Base-by-base conservation (phyloP, 2,888 invertebrate genomes). In the Philereme transversata region DNA sequence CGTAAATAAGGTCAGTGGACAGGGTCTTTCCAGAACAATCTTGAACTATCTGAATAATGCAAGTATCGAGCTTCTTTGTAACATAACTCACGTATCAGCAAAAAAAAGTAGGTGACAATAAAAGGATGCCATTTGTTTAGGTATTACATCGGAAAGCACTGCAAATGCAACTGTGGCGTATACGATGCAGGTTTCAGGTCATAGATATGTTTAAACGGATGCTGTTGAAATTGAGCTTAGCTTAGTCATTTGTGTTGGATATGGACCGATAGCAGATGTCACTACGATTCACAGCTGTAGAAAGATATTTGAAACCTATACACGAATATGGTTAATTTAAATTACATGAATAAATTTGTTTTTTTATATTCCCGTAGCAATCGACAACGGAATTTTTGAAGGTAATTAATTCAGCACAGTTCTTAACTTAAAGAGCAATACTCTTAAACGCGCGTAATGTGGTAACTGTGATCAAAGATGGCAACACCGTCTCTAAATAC, bases 341-440 rank as follows among this genome's bases (percentile, higher is more conserved):
- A 22, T 22, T 22, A 22, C 22, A 81, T 80, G 80, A 84, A 86
- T 87, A 87, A 87, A 88, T 87, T 84, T 80, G 74, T 80, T 60
- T 82, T 80, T 89, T 88, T 88, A 87, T 87, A 90, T 88, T 90
- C 87, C 82, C 84, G 84, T 86, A 87, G 87, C 84, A 88, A 81
- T 82, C 81, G 87, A 85, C 83, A 84, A 79, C 75, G 82, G 84
- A 83, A 85, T 83, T 87, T 85, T 84, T 82, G 83, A 85, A 88
- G 87, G 88, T 88, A 89, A 88, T 86, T 88, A 89, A 88, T 86
- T 88, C 83, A 84, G 84, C 81, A 81, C 83, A 89, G 84, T 86
- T 86, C 82, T n/a, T n/a, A n/a, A n/a, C n/a, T n/a, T n/a, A n/a
- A n/a, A n/a, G n/a, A n/a, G n/a, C n/a, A n/a, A n/a, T n/a, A n/a